Evolutionary conservation across 2,888 invertebrate species (phyloP), one percentile per base, ranked within the genome.

Genomic region (Cyrtodaria siliqua): DNA sequence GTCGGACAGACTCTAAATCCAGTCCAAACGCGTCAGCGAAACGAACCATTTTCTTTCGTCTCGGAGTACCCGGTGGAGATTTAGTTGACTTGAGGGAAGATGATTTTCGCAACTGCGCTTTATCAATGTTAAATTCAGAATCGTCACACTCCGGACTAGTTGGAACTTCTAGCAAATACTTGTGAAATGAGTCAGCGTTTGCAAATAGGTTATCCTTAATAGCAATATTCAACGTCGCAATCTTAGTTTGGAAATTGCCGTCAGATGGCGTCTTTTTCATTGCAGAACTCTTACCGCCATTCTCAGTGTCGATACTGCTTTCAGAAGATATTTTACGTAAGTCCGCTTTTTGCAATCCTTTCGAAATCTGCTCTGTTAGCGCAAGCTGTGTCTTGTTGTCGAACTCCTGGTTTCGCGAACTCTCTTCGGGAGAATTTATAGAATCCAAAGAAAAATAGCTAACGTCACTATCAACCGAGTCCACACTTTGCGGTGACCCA

Each of bases 11-110:
- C 8, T 97, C 97, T 85, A 99, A 94, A 93, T 98, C 98, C 40
- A 99, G 94, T 0, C 99, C 99, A 49, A 98, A 93, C 0, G 97
- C 97, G 91, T 99, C 99, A 0, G 98, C 98, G 90, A 99, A 99
- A 16, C 98, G 95, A 9, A 99, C 98, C 52, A 97, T 97, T 93
- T 98, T 99, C 93, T 98, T 98, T 18, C 96, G 94, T 0, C 94
- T 93, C 0, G 97, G 97, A 0, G 97, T 97, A 0, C 96, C 97
- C 0, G 98, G 97, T 1, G 98, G 98, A 0, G 98, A 98, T 93
- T 98, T 98, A 0, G 97, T 97, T 0, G 96, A 96, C 94, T 97
- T 98, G 14, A 91, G 69, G 6, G 91, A 91, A 0, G 89, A 86
- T 0, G 88, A 87, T 69, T 89, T 89, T 18, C 91, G 64, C 12